Percentiles rank a stretch among this genome's conserved stretches.
phyloP scores from a whole-genome alignment of 2,797 vertebrate genomes.

The Ibycter americanus region DNA sequence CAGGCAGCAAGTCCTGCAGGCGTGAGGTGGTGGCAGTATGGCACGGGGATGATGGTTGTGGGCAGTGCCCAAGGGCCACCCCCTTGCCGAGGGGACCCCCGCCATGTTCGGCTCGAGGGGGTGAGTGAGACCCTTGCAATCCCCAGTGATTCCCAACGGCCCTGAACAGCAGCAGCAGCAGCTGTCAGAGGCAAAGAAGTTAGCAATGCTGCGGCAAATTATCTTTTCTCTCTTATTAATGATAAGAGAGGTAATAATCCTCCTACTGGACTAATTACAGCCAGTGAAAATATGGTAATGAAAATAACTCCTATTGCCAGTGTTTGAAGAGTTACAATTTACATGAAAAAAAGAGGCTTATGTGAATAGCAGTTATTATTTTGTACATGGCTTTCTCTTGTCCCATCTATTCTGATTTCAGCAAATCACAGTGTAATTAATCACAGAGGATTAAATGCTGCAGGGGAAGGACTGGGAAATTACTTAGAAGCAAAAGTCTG shows the following conservation, averaged over 20 bases:
- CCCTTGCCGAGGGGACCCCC: not conserved
- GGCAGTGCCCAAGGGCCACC: not conserved
- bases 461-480: not conserved
- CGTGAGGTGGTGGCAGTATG: not conserved
- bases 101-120: rapidly evolving
- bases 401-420: not conserved
- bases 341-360: not conserved
- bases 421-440: not conserved
- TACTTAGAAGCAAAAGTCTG: not conserved
- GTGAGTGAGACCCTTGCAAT: not conserved
- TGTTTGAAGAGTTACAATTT: not conserved
- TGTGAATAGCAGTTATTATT: not conserved
- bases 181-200: not conserved
- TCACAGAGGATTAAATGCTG: not conserved
- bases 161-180: not conserved
- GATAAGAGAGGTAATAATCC: not conserved
- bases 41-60: rapidly evolving
- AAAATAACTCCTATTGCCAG: not conserved
- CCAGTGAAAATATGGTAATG: not conserved
- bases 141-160: not conserved
- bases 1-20: not conserved
- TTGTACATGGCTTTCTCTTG: not conserved
- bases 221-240: not conserved
- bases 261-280: not conserved
- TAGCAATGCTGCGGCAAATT: rapidly evolving